Base-by-base conservation (phyloP, 2,113 vertebrate genomes). In the Junco hyemalis region DNA sequence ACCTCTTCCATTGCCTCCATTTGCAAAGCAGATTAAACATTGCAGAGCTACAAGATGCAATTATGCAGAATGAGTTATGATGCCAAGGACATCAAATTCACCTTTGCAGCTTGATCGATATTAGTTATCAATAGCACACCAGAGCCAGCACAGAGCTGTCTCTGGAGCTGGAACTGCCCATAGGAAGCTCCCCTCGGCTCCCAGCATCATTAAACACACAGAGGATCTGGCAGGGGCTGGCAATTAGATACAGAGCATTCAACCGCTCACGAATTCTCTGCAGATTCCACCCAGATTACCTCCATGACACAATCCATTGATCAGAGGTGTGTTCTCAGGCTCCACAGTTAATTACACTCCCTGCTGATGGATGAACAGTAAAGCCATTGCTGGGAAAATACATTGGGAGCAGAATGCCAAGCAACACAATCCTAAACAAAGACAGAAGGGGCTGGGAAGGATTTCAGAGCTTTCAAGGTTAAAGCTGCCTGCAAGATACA, bases 331-430 rank as follows among this genome's bases (percentile, higher is more conserved):
- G 71, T 87, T 95, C 95, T 83, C 94, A 65, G 86, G 89, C 92
- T 92, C 96, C 81, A 57, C 95, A 81, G 78, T 95, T 95, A 96
- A 94, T 96, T 96, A 97, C 91, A 44, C 63, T 94, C 90, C 86
- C 96, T 83, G 88, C 94, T 95, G 95, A 95, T 48, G 72, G 95
- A 96, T 92, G 95, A 95, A 80, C 87, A 73, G 86, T 91, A 95
- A 90, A 97, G 82, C 81, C 87, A 81, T 33, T 12, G 18, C 91
- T 81, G 56, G 84, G 92, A 95, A 88, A 94, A 88, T 40, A 80
- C 84, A 33, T 0, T 45, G 74, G 89, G 14, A 92, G 78, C 79
- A 68, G 91, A 92, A 92, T 87, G 90, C 88, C 84, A 90, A 95
- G 86, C 74, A 77, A 86, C 1, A 0, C 64, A 45, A 92, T 77